phyloP scores from a whole-genome alignment of 2,797 vertebrate genomes.

The Poeciliopsis gracilis region DNA sequence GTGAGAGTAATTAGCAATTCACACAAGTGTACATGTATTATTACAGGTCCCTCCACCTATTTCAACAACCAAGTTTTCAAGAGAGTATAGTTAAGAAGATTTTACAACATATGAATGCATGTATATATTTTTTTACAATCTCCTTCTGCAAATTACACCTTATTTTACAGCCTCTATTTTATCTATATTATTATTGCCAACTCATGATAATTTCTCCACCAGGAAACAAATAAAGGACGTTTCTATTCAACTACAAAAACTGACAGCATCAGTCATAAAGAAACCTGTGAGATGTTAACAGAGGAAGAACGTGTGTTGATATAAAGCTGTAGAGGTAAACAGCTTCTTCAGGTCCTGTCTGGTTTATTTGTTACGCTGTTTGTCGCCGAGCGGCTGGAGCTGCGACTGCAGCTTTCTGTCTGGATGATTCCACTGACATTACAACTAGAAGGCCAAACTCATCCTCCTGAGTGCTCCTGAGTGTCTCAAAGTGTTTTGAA shows the following conservation, averaged over 20 bases:
- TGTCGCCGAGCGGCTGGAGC: not conserved
- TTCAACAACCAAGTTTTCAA: not conserved
- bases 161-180: not conserved
- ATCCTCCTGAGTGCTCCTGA: slow-evolving; percentile 31
- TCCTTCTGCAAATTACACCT: not conserved
- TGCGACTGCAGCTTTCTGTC: not conserved
- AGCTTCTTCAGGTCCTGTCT: not conserved
- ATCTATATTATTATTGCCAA: not conserved
- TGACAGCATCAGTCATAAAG: no score
- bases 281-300: not conserved
- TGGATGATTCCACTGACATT: not conserved
- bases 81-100: not conserved
- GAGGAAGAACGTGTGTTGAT: not conserved
- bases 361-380: not conserved
- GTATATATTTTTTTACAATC: not conserved
- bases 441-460: slow-evolving; percentile 30
- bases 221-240: not conserved
- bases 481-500: slow-evolving; percentile 36
- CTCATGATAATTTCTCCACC: not conserved
- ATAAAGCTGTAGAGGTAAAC: not conserved
- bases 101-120: not conserved
- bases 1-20: not conserved
- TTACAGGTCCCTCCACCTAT: not conserved
- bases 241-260: not conserved
- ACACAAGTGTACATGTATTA: not conserved